Conservation (phyloP, 92 coral and sea anemone genomes). For the Parazoanthus darwini region DNA sequence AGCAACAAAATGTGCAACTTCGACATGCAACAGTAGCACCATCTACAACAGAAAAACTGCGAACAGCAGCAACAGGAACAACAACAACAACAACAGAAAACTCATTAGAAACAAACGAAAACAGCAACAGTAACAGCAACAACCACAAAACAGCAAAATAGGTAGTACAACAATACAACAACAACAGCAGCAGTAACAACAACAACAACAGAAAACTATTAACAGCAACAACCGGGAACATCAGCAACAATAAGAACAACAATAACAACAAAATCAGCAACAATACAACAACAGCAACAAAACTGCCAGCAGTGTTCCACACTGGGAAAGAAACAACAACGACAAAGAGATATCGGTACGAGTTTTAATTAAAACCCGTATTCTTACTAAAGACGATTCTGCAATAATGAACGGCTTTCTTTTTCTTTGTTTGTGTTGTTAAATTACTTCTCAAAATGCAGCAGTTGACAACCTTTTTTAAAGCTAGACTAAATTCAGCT, state of each 20-base stretch:
- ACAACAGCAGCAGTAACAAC: neutral
- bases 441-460: neutral
- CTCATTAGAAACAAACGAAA: neutral
- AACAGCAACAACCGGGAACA: neutral
- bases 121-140: neutral
- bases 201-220: neutral
- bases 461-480: neutral
- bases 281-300: neutral
- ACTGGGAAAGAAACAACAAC: neutral
- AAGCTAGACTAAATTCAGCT: too few relatives aligned
- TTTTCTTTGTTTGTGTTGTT: neutral
- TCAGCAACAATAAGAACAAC: neutral
- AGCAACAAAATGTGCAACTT: neutral
- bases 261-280: neutral
- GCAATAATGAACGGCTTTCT: neutral
- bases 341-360: neutral
- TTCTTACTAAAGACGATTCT: neutral
- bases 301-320: neutral
- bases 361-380: neutral
- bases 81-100: neutral
- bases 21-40: neutral
- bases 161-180: neutral
- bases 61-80: neutral
- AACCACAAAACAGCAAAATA: neutral
- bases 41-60: neutral